Evolutionary conservation across 2,888 invertebrate genomes (phyloP).

Genomic region (Acanthacorydalis orientalis): DNA sequence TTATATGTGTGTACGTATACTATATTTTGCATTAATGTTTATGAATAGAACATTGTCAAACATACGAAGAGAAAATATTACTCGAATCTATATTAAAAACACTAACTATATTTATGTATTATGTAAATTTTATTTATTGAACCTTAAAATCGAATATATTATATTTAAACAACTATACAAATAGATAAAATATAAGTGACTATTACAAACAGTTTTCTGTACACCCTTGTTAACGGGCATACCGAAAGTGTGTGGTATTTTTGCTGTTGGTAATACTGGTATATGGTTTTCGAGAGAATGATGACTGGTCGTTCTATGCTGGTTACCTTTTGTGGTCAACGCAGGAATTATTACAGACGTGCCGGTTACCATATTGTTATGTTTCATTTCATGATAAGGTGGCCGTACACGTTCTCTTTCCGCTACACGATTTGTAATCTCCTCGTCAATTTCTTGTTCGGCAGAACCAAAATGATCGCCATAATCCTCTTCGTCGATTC

Average conservation of each 20-base stretch:
- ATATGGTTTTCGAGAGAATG: neutral
- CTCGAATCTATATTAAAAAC: too few relatives aligned
- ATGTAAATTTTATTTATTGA: too few relatives aligned
- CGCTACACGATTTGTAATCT: conserved; percentile 22
- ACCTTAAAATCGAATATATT: too few relatives aligned
- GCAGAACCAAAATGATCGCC: conserved; percentile 56
- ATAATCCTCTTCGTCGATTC: conserved; percentile 30
- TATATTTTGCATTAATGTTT: too few relatives aligned
- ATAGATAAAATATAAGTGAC: too few relatives aligned
- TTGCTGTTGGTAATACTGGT: neutral
- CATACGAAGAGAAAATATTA: too few relatives aligned
- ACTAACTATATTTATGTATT: too few relatives aligned
- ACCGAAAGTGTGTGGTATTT: neutral
- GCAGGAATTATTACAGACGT: neutral
- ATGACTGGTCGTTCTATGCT: neutral
- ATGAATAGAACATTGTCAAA: too few relatives aligned
- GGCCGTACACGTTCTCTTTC: conserved; percentile 11
- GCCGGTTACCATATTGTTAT: neutral
- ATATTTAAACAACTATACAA: too few relatives aligned
- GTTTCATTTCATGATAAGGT: neutral
- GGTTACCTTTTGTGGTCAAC: neutral
- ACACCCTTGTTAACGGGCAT: neutral
- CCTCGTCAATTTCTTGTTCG: conserved; percentile 51
- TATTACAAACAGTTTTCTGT: too few relatives aligned
- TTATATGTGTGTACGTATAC: too few relatives aligned